phyloP scores from a whole-genome alignment of 2,888 invertebrate genomes.

The Keiferia lycopersicella region DNA sequence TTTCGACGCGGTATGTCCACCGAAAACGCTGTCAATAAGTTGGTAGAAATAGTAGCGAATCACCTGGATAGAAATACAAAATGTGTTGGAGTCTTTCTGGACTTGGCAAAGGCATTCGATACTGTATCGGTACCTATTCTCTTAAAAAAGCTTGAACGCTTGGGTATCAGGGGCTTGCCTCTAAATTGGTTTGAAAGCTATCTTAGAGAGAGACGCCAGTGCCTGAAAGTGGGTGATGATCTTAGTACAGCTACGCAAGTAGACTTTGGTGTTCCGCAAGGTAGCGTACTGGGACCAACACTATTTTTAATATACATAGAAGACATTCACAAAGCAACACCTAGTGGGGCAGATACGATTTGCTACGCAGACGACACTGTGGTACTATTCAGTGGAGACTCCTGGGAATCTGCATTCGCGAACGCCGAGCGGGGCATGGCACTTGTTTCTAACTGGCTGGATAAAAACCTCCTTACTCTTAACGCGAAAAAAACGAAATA shows the following conservation, averaged over 20 bases:
- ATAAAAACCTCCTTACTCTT: neutral
- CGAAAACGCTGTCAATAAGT: neutral
- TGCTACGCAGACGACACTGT: constrained; percentile 13
- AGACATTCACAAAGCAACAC: neutral
- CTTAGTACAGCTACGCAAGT: neutral
- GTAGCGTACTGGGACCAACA: constrained; percentile 14
- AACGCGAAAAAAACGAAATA: constrained; percentile 9
- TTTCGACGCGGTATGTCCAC: constrained; percentile 2
- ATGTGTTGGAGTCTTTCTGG: constrained; percentile 5
- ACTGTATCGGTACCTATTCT: constrained; percentile 1
- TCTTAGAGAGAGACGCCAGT: neutral
- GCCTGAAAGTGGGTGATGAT: neutral
- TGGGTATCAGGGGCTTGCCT: neutral
- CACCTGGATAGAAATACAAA: neutral
- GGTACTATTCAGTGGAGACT: neutral
- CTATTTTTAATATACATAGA: neutral
- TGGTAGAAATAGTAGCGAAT: neutral
- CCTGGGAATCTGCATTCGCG: neutral
- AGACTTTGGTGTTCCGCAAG: constrained; percentile 4
- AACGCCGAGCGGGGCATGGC: neutral
- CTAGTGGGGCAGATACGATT: neutral
- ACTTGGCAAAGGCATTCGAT: constrained; percentile 14
- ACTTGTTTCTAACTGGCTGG: neutral
- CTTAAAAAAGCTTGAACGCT: neutral
- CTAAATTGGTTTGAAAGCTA: constrained; percentile 7